Evolutionary conservation across 2,888 invertebrate genomes (phyloP), one percentile per base, ranked within the genome.

Genomic region (Anthrax anthrax): DNA sequence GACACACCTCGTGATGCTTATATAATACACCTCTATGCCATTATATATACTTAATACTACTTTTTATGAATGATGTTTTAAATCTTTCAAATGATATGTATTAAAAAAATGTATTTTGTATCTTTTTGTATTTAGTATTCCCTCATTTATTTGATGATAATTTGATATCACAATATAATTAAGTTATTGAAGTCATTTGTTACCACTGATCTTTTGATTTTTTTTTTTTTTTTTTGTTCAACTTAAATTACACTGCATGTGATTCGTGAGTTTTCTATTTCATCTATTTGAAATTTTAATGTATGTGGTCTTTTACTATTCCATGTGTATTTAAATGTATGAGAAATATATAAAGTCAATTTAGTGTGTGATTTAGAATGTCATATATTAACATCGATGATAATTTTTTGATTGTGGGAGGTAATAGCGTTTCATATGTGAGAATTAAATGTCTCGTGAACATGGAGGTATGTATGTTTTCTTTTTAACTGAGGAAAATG

Each of bases 111-210:
- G 23, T 6, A 8, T 23, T 23, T 23, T 23, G 23, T 23, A 23
- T 23, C 23, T 6, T 23, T 23, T 23, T 23, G 23, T 27, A 27
- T 27, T 27, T 6, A 23, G 23, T 23, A 23, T 23, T 32, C 9
- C 23, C 9, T 2, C 9, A 27, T 32, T 12, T 32, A 32, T 32
- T 12, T 12, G 29, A 32, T 32, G 29, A 32, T 32, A 32, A 32
- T 32, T 32, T 32, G 29, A 32, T 32, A 32, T 32, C 42, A 42
- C 32, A 42, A 29, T 13, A 34, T 42, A 42, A 42, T 42, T 42
- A 42, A 42, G 42, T 42, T 42, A 29, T 42, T 42, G 29, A 42
- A 42, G 29, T 34, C 32, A 42, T 42, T 42, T 42, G 42, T 42
- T 34, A 17, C 29, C n/a, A 2, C 42, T 42, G 42, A 42, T 42